phyloP scores from a whole-genome alignment of 2,113 vertebrate genomes.

The Solenodon paradoxus region DNA sequence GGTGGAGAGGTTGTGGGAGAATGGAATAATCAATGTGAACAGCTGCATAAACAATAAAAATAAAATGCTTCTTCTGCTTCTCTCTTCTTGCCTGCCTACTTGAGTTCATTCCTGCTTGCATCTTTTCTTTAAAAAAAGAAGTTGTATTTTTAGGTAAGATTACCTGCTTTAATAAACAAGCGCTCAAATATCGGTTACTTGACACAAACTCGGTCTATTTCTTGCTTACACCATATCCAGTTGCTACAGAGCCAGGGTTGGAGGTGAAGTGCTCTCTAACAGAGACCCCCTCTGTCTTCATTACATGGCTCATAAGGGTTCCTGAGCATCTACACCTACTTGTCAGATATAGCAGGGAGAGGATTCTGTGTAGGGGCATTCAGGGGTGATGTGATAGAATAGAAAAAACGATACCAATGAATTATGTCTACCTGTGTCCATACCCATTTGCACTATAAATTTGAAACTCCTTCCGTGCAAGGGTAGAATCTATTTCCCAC shows the following conservation, averaged over 20 bases:
- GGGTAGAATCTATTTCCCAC: not conserved
- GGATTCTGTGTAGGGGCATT: not conserved
- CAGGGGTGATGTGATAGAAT: not conserved
- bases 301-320: not conserved
- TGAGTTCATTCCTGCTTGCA: too few species aligned
- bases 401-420: not conserved
- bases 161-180: conserved; percentile 9
- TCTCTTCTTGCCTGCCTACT: too few species aligned
- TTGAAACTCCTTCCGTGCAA: not conserved
- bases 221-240: not conserved
- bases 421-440: not conserved
- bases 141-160: not conserved
- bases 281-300: not conserved
- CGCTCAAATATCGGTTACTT: not conserved
- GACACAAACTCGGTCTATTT: not conserved
- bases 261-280: not conserved
- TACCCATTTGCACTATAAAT: not conserved
- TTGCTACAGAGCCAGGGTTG: not conserved
- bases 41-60: too few species aligned
- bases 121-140: too few species aligned
- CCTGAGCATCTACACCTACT: not conserved
- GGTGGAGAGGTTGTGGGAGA: too few species aligned
- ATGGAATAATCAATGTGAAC: too few species aligned
- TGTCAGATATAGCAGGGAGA: not conserved
- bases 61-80: too few species aligned